Base-by-base conservation (phyloP, 2,888 invertebrate species). In the Agriotes lineatus region DNA sequence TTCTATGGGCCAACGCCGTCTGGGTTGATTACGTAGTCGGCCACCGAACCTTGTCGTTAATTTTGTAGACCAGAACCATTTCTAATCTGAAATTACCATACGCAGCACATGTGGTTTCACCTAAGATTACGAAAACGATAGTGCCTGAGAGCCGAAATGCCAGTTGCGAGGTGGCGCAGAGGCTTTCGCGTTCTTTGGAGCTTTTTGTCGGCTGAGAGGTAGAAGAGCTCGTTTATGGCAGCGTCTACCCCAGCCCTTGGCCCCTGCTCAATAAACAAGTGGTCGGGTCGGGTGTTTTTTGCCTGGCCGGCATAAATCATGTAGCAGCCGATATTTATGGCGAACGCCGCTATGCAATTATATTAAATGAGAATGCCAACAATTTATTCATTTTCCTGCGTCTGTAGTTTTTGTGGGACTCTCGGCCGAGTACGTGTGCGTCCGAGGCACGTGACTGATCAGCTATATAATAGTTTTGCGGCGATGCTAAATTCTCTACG, bases 201-300 rank as follows among this genome's bases (percentile, higher is more conserved):
- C 20, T n/a, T n/a, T 14, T 52, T 25, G 4, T 56, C 56, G 35
- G 35, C 37, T 19, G n/a, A n/a, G n/a, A 9, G 9, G 42, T 10
- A 69, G 60, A 54, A 52, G 37, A 25, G 37, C 12, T 37, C 33
- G 45, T 61, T 61, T 54, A 56, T 56, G 48, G 42, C 25, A 33
- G 37, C 12, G n/a, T 14, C 30, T 30, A 30, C 61, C 67, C 72
- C 71, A 70, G 52, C 72, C 57, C 60, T 61, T 60, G 67, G 66
- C 67, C 68, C 69, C 69, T 70, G 58, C 57, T 66, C 71, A 71
- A 72, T 72, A 72, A 76, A 72, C 74, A 74, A 76, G 74, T 75
- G 74, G 74, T 65, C 68, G 61, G 64, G 67, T 69, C 58, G 66
- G 58, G 57, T 69, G 50, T 69, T 69, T 69, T 69, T 69, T 69